A percentile compares a stretch with the other conserved stretches of the same genome.
Evolutionary conservation across 2,113 vertebrate species (phyloP).

Genomic region (Stigmatopora nigra): DNA sequence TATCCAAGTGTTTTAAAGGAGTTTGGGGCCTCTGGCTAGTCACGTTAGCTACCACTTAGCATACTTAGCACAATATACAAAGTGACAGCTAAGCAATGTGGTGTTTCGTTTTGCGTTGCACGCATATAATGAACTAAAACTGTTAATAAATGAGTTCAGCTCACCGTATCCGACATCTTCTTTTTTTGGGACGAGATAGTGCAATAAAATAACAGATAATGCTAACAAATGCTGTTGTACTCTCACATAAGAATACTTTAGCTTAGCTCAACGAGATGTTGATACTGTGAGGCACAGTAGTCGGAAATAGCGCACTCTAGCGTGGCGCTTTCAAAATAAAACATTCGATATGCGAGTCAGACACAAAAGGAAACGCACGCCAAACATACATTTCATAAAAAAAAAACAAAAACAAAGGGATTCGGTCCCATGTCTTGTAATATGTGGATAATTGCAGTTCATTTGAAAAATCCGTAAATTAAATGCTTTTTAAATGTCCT

Average conservation of each 20-base stretch:
- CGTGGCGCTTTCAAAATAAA: conserved; percentile 22
- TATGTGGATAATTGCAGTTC: too few relatives aligned
- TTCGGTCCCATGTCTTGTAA: too few relatives aligned
- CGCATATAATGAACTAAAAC: accelerated
- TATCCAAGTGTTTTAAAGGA: conserved; percentile 4
- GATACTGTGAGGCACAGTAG: conserved; percentile 24
- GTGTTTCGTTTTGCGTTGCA: accelerated
- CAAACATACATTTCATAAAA: conserved; percentile 21
- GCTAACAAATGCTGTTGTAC: conserved; percentile 4
- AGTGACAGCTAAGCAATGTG: not conserved
- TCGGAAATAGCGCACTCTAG: conserved; percentile 17
- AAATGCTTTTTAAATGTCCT: too few relatives aligned
- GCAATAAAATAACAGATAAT: conserved; percentile 18
- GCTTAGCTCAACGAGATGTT: conserved; percentile 35
- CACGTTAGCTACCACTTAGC: conserved; percentile 46
- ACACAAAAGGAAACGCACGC: not conserved
- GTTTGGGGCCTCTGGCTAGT: conserved; percentile 34
- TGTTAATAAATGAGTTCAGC: not conserved
- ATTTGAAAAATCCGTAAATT: too few relatives aligned
- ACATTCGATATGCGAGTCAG: not conserved
- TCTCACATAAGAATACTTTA: not conserved
- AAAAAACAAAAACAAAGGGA: not conserved
- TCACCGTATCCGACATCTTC: conserved; percentile 75
- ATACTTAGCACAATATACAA: conserved; percentile 18
- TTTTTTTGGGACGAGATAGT: not conserved